These are phyloP conservation scores for Trachelus troglodyta DNA, from an alignment of 2,888 invertebrate genomes.

Conservation along the genomic window DNA sequence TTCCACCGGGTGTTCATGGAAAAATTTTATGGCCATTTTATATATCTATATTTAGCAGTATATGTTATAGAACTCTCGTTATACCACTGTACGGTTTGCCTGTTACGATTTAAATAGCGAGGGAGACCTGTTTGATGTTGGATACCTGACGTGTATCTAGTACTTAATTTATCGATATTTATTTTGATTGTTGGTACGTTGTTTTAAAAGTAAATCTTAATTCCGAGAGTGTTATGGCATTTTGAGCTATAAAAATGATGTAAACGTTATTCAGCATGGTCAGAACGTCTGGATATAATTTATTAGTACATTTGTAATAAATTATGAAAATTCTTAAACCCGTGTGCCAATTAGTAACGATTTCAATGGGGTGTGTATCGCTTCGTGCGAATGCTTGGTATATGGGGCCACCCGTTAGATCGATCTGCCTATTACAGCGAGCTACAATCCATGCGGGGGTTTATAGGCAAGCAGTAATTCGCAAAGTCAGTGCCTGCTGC, in stretches of 20 bases:
- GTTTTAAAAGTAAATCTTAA: not conserved
- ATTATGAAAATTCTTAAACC: not conserved
- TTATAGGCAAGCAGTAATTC: not conserved
- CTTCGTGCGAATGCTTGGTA: not conserved
- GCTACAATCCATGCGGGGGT: not conserved
- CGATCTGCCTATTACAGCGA: not conserved
- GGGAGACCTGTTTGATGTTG: not conserved
- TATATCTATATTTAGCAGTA: not conserved
- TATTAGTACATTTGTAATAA: not conserved
- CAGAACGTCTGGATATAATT: not conserved
- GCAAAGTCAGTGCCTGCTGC: not conserved
- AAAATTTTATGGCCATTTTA: not conserved
- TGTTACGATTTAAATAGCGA: not conserved
- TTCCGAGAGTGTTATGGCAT: not conserved
- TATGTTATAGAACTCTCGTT: not conserved
- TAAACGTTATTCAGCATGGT: not conserved
- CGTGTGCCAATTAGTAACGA: not conserved
- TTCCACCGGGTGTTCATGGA: slow-evolving; percentile 1
- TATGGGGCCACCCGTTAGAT: not conserved
- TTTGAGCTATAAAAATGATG: not conserved
- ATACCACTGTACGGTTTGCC: not conserved
- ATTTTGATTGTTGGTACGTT: not conserved
- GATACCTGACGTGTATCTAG: not conserved
- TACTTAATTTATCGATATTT: not conserved
- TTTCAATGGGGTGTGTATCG: not conserved